Percentiles rank a stretch among this genome's conserved stretches.
These are phyloP conservation scores for Osmerus eperlanus DNA, from an alignment of 2,113 vertebrate species.

Conservation along the genomic window DNA sequence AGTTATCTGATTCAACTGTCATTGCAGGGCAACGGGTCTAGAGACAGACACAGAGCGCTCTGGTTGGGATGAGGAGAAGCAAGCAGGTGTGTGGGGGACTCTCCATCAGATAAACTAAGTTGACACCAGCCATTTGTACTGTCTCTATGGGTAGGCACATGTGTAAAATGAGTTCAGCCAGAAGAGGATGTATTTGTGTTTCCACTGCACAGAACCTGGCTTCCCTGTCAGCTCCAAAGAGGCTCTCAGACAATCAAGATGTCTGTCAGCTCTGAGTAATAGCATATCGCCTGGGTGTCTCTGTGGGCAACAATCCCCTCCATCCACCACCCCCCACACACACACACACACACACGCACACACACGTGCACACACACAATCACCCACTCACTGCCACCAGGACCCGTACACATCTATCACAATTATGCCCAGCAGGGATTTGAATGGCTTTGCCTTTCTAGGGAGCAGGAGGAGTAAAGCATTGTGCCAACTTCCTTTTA, in stretches of 20 bases:
- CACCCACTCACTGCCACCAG: constrained; percentile 51
- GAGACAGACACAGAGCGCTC: no score
- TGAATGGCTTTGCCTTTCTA: constrained; percentile 52
- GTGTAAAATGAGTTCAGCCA: neutral
- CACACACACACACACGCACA: neutral
- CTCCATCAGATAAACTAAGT: neutral
- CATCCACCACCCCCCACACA: neutral
- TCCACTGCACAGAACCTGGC: constrained; percentile 35
- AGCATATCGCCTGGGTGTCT: constrained; percentile 50
- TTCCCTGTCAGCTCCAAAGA: constrained; percentile 55
- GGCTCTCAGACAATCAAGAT: constrained; percentile 51
- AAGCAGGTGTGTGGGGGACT: constrained; percentile 14
- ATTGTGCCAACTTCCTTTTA: constrained; percentile 39
- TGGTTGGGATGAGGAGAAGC: no score
- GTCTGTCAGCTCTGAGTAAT: constrained; percentile 55
- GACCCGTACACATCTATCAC: constrained; percentile 62
- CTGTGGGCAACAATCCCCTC: constrained; percentile 21
- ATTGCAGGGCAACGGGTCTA: no score
- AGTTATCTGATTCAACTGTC: no score
- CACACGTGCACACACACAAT: constrained; percentile 19
- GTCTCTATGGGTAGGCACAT: neutral
- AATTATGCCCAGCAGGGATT: constrained; percentile 63
- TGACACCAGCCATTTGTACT: neutral
- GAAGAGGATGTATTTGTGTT: constrained; percentile 32
- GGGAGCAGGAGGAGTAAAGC: constrained; percentile 44